phyloP scores from a whole-genome alignment of 1,140 invertebrate genomes.

The Magallana angulata region DNA sequence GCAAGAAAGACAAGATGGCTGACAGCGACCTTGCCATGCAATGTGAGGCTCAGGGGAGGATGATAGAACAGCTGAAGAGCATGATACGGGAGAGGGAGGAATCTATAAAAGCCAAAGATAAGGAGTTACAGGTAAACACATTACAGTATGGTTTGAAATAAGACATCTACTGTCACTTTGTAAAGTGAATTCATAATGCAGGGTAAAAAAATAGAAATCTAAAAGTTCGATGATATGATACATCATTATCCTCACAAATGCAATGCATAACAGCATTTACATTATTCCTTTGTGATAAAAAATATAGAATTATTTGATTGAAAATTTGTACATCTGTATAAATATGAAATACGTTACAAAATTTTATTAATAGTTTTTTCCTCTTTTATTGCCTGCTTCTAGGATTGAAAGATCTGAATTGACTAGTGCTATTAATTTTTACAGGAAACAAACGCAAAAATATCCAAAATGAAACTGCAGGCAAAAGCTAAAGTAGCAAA shows the following conservation, averaged over 20 bases:
- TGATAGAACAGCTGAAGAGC: constrained; percentile 78
- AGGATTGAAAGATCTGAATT: too few species aligned
- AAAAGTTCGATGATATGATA: too few species aligned
- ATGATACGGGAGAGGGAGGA: constrained; percentile 78
- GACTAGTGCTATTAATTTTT: constrained; percentile 15
- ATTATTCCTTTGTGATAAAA: too few species aligned
- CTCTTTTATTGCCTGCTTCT: too few species aligned
- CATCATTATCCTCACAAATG: too few species aligned
- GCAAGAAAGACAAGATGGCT: constrained; percentile 59
- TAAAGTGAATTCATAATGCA: background rate
- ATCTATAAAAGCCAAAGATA: constrained; percentile 74
- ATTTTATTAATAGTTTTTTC: too few species aligned
- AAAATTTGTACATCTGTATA: too few species aligned
- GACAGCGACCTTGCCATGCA: constrained; percentile 72
- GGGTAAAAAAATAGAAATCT: background rate
- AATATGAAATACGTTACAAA: too few species aligned
- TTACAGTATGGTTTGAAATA: background rate
- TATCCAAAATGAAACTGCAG: constrained; percentile 79
- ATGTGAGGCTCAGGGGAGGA: constrained; percentile 76
- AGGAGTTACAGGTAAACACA: constrained; percentile 73
- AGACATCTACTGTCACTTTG: background rate
- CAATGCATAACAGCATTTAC: too few species aligned
- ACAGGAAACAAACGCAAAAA: constrained; percentile 78
- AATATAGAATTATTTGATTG: too few species aligned
- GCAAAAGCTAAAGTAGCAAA: constrained; percentile 77